Evolutionary conservation across 2,797 vertebrate species (phyloP), one percentile per base, ranked within the genome.

Genomic region (Hirundo rustica): DNA sequence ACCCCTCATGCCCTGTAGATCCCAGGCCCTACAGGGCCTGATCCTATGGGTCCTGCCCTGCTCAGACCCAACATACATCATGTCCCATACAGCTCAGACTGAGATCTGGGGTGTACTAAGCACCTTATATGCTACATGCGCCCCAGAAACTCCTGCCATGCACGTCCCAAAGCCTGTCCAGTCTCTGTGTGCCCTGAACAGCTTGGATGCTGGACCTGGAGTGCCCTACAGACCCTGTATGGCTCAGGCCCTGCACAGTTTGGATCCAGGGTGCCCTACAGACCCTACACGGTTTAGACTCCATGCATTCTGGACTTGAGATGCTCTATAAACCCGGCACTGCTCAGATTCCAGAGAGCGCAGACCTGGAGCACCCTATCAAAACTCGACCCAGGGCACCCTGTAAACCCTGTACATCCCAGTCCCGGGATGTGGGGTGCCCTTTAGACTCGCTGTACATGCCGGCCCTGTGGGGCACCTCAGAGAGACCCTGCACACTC

Each of bases 381-480:
- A 60, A 62, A 78, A 55, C 34, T 44, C 2, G 2, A 38, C 11
- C 34, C 6, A 13, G n/a, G 11, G 17, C 11, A 26, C 19, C 7
- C 51, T 8, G n/a, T 7, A 29, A 76, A 20, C 10, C 20, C 34
- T 5, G 11, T 12, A 14, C 14, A 30, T 4, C 7, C 16, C 6
- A 10, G 2, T 42, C 7, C 12, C 0, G 1, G 16, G 25, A 32
- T 2, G 0, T 40, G 15, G 23, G 9, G 3, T 0, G 0, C 29
- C 18, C 48, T 22, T 14, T 0, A 51, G 53, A 26, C 29, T n/a
- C 8, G 2, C 26, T 11, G 13, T 5, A 3, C 9, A 6, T 5
- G 7, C 11, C 3, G 0, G 4, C 13, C 13, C 4, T 7, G 12
- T 7, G 5, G 23, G 11, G 10, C 11, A 16, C 20, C 18, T 71